phyloP scores from a whole-genome alignment of 2,797 vertebrate species.

The Heterohyrax brucei region DNA sequence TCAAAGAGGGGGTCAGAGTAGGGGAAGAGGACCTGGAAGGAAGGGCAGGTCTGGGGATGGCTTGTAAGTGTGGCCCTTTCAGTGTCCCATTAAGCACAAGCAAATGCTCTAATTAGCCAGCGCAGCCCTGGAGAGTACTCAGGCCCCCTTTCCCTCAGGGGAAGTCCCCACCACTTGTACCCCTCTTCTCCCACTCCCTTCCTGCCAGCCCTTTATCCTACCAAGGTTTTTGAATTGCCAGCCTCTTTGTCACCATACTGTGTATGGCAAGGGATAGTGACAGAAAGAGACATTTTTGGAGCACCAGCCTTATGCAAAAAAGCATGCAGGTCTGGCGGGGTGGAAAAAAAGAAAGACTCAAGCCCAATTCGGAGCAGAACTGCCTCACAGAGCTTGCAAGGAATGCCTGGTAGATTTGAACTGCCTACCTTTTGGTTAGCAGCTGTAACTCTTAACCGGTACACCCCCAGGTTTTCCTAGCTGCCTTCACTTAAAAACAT shows the following conservation, averaged over 20 bases:
- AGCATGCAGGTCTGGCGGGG: background rate
- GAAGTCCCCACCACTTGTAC: background rate
- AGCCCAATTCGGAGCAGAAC: too few relatives aligned
- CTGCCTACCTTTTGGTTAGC: too few relatives aligned
- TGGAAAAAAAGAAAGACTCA: too few relatives aligned
- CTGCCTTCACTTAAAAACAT: background rate
- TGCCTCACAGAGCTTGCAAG: too few relatives aligned
- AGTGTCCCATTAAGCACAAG: background rate
- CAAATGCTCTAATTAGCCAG: background rate
- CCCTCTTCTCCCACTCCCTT: background rate
- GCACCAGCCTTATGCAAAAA: background rate
- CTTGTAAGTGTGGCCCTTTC: background rate
- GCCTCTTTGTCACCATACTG: background rate
- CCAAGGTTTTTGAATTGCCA: background rate
- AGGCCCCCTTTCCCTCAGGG: background rate
- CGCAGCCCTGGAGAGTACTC: background rate
- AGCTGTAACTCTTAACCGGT: too few relatives aligned
- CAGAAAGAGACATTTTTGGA: background rate
- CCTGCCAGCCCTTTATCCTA: background rate
- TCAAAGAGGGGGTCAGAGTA: too few relatives aligned
- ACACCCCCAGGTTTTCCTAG: background rate
- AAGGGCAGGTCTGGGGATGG: background rate
- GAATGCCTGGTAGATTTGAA: too few relatives aligned
- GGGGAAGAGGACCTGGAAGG: too few relatives aligned
- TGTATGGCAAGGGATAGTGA: background rate